Conservation (phyloP, 2,113 vertebrate genomes). For the Tupaia chinensis region DNA sequence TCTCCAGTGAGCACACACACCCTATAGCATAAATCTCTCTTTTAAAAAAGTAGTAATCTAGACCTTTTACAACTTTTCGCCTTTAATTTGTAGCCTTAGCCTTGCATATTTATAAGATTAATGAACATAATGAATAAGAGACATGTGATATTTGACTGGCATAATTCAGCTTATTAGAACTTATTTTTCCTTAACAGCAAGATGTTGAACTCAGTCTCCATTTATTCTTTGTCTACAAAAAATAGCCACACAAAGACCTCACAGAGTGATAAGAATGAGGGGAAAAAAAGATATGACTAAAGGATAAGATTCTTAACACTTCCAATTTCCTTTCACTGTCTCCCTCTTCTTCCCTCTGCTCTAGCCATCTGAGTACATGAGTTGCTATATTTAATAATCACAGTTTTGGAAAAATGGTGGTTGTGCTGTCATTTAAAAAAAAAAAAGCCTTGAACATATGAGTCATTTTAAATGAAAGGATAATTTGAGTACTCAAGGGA, state of each 20-base stretch:
- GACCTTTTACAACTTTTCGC: neutral
- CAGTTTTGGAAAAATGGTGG: slow-evolving; percentile 61
- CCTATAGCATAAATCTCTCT: too few species aligned
- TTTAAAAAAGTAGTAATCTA: neutral
- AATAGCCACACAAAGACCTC: slow-evolving; percentile 42
- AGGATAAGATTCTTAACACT: slow-evolving; percentile 84
- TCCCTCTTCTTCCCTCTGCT: slow-evolving; percentile 54
- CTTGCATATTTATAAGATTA: neutral
- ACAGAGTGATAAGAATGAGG: slow-evolving; percentile 78
- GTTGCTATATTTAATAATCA: slow-evolving; percentile 85
- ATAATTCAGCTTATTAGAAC: slow-evolving; percentile 30
- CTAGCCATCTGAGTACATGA: slow-evolving; percentile 60
- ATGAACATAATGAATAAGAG: neutral
- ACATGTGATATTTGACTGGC: neutral
- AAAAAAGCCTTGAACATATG: slow-evolving; percentile 51
- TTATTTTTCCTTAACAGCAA: slow-evolving; percentile 19
- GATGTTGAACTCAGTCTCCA: neutral
- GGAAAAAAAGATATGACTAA: slow-evolving; percentile 79
- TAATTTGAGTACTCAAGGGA: slow-evolving; percentile 51
- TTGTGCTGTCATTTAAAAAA: slow-evolving; percentile 58
- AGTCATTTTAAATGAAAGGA: slow-evolving; percentile 73
- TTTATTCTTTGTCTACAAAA: slow-evolving; percentile 61
- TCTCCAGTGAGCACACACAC: too few species aligned
- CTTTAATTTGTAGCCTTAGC: neutral
- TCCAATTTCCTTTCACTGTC: slow-evolving; percentile 86